A percentile compares a stretch with the other conserved stretches of the same genome.
These are phyloP conservation scores for Dolichallabes microphthalmus DNA, from an alignment of 2,113 vertebrate genomes.

Conservation along the genomic window DNA sequence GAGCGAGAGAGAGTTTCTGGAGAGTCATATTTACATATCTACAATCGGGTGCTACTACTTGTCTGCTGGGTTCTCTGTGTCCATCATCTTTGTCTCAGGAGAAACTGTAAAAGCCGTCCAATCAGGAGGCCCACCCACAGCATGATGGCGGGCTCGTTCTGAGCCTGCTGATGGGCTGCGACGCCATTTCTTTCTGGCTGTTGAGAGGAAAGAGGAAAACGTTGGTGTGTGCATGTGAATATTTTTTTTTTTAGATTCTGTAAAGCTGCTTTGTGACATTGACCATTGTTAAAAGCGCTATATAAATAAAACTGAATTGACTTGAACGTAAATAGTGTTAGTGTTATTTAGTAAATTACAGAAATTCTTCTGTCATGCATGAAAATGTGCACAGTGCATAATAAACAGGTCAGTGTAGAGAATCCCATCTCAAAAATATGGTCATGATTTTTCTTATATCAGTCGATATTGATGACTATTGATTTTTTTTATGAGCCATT, in stretches of 20 bases:
- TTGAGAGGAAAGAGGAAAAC: slow-evolving; percentile 42
- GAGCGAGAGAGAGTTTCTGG: not conserved
- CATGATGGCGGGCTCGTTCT: slow-evolving; percentile 60
- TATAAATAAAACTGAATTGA: too few relatives aligned
- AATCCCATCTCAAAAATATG: too few relatives aligned
- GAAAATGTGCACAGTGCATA: not conserved
- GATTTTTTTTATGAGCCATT: too few relatives aligned
- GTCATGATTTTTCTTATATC: too few relatives aligned
- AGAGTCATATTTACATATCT: slow-evolving; percentile 47
- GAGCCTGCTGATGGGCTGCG: slow-evolving; percentile 60
- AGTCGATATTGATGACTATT: too few relatives aligned
- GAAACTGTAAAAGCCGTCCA: slow-evolving; percentile 62
- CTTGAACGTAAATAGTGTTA: too few relatives aligned
- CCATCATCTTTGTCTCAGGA: slow-evolving; percentile 57
- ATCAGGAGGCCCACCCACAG: slow-evolving; percentile 65
- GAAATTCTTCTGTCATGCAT: not conserved
- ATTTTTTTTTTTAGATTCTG: too few relatives aligned
- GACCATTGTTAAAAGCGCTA: too few relatives aligned
- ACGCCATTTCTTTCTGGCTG: slow-evolving; percentile 70
- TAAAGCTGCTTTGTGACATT: too few relatives aligned
- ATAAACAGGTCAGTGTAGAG: too few relatives aligned
- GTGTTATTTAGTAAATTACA: not conserved
- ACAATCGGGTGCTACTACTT: slow-evolving; percentile 63
- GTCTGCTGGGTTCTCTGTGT: slow-evolving; percentile 65
- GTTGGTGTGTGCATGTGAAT: not conserved